Percentiles rank a stretch among this genome's conserved stretches.
Evolutionary conservation across 2,888 invertebrate genomes (phyloP).

Genomic region (Argyra leucocephala): DNA sequence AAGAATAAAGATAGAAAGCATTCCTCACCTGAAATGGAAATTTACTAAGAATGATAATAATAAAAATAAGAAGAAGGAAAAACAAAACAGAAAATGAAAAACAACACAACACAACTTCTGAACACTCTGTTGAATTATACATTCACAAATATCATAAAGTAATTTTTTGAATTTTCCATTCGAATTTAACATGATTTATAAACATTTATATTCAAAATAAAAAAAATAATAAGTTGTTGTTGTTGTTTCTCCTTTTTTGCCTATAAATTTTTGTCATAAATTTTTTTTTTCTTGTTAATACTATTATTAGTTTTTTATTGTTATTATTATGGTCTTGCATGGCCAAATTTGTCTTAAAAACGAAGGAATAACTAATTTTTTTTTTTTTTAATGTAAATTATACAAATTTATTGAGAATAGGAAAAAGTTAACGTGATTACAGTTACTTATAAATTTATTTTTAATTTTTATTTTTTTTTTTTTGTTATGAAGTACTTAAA

Average conservation of each 20-base stretch:
- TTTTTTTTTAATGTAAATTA: too few relatives aligned
- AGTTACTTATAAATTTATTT: too few relatives aligned
- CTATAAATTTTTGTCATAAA: neutral
- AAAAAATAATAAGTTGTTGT: neutral
- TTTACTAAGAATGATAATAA: neutral
- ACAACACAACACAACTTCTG: too few relatives aligned
- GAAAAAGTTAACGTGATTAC: too few relatives aligned
- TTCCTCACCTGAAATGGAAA: neutral
- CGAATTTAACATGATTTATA: neutral
- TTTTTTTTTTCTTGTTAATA: neutral
- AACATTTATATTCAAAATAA: neutral
- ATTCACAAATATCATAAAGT: neutral
- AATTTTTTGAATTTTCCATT: neutral
- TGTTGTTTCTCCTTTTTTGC: too few relatives aligned
- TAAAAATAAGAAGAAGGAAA: neutral
- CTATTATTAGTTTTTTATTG: neutral
- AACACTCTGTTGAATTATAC: slow-evolving; percentile 6
- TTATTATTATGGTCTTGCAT: neutral
- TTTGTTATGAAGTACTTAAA: too few relatives aligned
- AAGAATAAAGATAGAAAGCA: too few relatives aligned
- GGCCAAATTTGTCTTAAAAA: neutral
- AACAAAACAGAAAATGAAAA: neutral
- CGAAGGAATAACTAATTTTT: too few relatives aligned
- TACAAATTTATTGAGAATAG: too few relatives aligned
- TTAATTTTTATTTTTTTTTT: too few relatives aligned